Evolutionary conservation across 2,888 invertebrate genomes (phyloP), one percentile per base, ranked within the genome.

Genomic region (Amphipyra berbera): DNA sequence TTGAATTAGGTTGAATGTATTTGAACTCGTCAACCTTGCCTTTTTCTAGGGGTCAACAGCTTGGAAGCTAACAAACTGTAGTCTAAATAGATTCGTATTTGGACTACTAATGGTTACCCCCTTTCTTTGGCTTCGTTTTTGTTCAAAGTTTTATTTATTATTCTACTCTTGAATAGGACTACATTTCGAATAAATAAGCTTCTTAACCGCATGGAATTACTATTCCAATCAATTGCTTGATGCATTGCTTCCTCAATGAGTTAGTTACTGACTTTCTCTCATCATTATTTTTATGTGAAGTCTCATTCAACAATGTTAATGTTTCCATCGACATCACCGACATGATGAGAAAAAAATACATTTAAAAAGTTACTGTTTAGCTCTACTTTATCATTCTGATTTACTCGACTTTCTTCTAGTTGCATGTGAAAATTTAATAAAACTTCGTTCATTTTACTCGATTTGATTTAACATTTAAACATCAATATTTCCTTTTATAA

Each of bases 191-290:
- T 60, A 56, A 65, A 58, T 58, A 42, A 49, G 38, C 30, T 61
- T 40, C 27, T 13, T 41, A 61, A 56, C 53, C 10, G 41, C 41
- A 27, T 63, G n/a, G 27, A 46, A 59, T 60, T 47, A 72, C 53
- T 60, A 70, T 68, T 71, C 56, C 40, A 67, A 65, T 65, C 58
- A 56, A 58, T 61, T 46, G 47, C 54, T 50, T 68, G 77, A 73
- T 69, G 49, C 44, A 73, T 76, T 53, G 52, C 69, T 76, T 77
- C 77, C 67, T 67, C 61, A 58, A 52, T 62, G 14, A 53, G 14
- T 52, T 45, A 33, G 42, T 59, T 46, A 40, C 49, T 49, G 37
- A 52, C 58, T 76, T 76, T 79, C 73, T 60, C 68, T 55, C 45
- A 44, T 53, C 27, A 45, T 38, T 69, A 68, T 46, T 33, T 70